Evolutionary conservation across 2,797 vertebrate species (phyloP), one percentile per base, ranked within the genome.

Genomic region (Atherinosoma microstoma): DNA sequence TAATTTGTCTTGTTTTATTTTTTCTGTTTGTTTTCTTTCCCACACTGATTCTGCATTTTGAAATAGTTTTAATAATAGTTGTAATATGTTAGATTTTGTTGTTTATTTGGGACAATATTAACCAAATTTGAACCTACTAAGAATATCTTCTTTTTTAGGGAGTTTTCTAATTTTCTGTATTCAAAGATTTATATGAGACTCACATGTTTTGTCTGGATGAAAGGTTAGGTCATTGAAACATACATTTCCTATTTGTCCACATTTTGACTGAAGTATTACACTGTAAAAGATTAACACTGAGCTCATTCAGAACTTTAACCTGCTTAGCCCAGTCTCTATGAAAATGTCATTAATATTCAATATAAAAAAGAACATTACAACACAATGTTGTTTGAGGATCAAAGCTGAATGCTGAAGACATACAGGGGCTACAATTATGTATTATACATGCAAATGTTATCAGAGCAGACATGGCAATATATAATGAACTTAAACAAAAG

Each of bases 401-500:
- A 90, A 88, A 87, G 77, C 47, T 78, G 67, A 78, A 79, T 18
- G 47, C 56, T 51, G 45, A 70, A 42, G 73, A 84, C 69, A 40
- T 80, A 68, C 58, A 77, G 35, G 60, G 67, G 64, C 73, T 74
- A 78, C 49, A 83, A 61, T 79, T 80, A 87, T 85, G 47, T 45
- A 92, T 83, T 76, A 86, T 75, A 82, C 42, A 84, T 67, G 58
- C 72, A 73, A 87, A 84, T 54, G 75, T 80, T 80, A 76, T 83
- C 74, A 88, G 81, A 58, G 59, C 65, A 60, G 8, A 73, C 58
- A 22, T 32, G 49, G 76, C 40, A 64, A 15, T 66, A 67, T 75
- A 67, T 53, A 58, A 81, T 83, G 78, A 82, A 76, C 84, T 85
- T 64, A 84, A 91, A 93, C 91, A 92, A 93, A 92, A 86, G 80